Percentiles rank a stretch among this genome's conserved stretches.
Evolutionary conservation across 2,888 invertebrate genomes (phyloP).

Genomic region (Nesidiocoris tenuis): DNA sequence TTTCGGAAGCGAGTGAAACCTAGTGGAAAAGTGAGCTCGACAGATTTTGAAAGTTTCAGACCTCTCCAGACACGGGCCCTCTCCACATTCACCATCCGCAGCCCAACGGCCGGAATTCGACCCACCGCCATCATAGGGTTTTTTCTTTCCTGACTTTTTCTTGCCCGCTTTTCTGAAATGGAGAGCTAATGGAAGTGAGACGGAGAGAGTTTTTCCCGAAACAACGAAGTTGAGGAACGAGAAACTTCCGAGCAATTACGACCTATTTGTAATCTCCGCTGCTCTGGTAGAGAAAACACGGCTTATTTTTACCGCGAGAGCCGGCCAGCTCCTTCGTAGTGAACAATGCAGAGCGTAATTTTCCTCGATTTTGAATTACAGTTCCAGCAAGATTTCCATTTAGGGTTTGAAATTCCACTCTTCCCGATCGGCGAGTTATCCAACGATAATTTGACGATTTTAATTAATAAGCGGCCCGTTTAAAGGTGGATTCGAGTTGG

Average conservation of each 20-base stretch:
- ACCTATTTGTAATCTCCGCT: background rate
- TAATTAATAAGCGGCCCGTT: too few relatives aligned
- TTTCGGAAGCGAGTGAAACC: slow-evolving; percentile 13
- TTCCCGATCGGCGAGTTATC: too few relatives aligned
- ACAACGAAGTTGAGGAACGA: background rate
- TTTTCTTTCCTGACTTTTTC: background rate
- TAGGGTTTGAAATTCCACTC: too few relatives aligned
- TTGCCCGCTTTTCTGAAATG: background rate
- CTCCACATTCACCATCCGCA: background rate
- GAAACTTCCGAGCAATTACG: background rate
- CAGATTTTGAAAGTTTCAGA: slow-evolving; percentile 22
- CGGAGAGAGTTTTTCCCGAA: background rate
- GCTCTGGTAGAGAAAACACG: background rate
- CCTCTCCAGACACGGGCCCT: background rate
- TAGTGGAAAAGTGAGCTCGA: slow-evolving; percentile 28
- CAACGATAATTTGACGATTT: too few relatives aligned
- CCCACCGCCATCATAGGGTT: background rate
- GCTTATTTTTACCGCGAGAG: background rate
- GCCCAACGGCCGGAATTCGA: background rate
- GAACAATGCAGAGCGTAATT: background rate
- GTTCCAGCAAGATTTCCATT: background rate
- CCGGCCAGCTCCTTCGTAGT: background rate
- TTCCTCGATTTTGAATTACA: background rate
- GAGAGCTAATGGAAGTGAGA: background rate
- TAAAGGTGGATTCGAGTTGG: too few relatives aligned